Base-by-base conservation (phyloP, 1,140 invertebrate genomes). In the Cryptotermes secundus region DNA sequence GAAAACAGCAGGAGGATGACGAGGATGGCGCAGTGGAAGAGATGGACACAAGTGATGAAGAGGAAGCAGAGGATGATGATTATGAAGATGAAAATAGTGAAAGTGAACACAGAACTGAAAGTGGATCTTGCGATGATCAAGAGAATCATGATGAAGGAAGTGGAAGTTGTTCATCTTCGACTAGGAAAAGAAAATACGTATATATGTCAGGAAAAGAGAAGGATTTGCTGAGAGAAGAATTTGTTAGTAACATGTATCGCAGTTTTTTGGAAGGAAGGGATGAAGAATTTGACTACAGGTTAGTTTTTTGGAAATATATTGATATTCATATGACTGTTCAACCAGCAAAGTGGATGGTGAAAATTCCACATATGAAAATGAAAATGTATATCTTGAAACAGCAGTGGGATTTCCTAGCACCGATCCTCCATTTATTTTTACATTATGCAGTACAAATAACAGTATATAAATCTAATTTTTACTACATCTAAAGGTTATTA, bases 191-290 rank as follows among this genome's bases (percentile, higher is more conserved):
- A 34, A 81, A 53, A 83, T 59, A 34, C 45, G 34, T 42, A n/a
- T 86, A 83, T 80, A 86, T 88, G 34, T 85, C 88, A 38, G 85
- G 87, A 49, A 86, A 88, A n/a, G 89, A 91, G 85, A 90, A 89
- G 81, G 89, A 92, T 80, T 87, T 96, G n/a, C 88, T 97, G 2
- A 92, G 92, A 85, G 92, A 96, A 87, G 97, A 98, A 90, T 98
- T 98, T 89, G 89, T 96, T 26, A 94, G 94, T 65, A 93, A 95
- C 86, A 98, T 99, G 97, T 96, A 97, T 88, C 92, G 94, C 87
- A 95, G 93, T 88, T 99, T 98, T 90, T 88, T 98, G 42, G 92
- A 94, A 87, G 97, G 97, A 0, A 93, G 94, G 88, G 97, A 98
- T 90, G 86, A 87, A 79, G 94, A 96, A 86, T 96, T 97, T 92